phyloP scores from a whole-genome alignment of 1,140 invertebrate species.

The Chironomus striatipennis region DNA sequence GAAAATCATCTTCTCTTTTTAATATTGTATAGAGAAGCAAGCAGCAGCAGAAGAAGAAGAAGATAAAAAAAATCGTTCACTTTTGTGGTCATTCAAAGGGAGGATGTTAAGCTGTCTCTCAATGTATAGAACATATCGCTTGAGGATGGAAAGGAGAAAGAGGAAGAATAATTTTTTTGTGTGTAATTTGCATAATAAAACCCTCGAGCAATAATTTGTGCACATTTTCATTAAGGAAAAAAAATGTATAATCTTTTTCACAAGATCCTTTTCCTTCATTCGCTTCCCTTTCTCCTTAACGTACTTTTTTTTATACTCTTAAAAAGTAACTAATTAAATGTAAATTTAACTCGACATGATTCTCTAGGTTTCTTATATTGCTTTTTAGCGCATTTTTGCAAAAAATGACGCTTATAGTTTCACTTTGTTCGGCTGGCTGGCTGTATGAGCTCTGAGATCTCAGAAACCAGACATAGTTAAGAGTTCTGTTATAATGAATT shows the following conservation, averaged over 20 bases:
- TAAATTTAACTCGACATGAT: constrained; percentile 14
- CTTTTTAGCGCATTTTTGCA: too few relatives aligned
- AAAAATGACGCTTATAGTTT: too few relatives aligned
- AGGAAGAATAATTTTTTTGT: not conserved
- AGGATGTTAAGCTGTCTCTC: too few relatives aligned
- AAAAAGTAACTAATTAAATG: constrained; percentile 15
- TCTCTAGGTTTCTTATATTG: not conserved
- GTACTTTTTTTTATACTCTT: not conserved
- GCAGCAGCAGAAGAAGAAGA: not conserved
- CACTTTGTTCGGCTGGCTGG: too few relatives aligned
- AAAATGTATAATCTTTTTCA: constrained; percentile 1
- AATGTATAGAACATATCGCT: not conserved
- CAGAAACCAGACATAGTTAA: too few relatives aligned
- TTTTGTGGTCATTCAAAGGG: constrained; percentile 1
- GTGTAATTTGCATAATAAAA: constrained; percentile 20
- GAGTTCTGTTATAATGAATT: too few relatives aligned
- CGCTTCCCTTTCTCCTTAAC: not conserved
- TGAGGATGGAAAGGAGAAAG: not conserved
- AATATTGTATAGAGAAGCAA: not conserved
- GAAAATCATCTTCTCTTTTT: not conserved
- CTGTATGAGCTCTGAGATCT: too few relatives aligned
- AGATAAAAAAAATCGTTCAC: not conserved
- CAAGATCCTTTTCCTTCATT: constrained; percentile 5
- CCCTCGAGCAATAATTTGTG: constrained; percentile 20
- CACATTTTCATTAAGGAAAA: constrained; percentile 20